Percentiles rank a stretch among this genome's conserved stretches.
Conservation (phyloP, 2,797 vertebrate genomes). For the Pogoniulus pusillus region DNA sequence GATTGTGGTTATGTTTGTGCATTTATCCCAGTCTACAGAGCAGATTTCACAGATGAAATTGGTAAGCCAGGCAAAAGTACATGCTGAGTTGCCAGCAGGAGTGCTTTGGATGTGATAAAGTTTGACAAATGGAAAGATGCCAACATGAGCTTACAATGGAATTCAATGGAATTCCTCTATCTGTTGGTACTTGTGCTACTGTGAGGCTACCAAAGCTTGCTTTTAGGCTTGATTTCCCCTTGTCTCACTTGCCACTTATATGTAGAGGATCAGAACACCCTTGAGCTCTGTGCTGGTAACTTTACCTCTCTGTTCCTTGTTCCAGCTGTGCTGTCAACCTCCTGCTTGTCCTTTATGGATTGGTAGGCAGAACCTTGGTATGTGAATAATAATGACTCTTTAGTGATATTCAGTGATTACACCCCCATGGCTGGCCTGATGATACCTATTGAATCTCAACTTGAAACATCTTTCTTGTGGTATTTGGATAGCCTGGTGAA, state of each 20-base stretch:
- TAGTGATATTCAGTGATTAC: background rate
- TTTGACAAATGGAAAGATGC: background rate
- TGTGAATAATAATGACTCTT: background rate
- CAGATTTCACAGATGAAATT: background rate
- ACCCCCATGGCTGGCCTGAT: background rate
- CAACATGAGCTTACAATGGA: background rate
- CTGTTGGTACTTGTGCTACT: background rate
- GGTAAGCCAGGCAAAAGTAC: background rate
- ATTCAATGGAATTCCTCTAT: background rate
- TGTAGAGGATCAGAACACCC: background rate
- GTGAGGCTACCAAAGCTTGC: background rate
- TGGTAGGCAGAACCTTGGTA: background rate
- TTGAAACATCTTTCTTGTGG: background rate
- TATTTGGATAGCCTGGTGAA: background rate
- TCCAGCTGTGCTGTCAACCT: background rate
- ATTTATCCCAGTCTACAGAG: background rate
- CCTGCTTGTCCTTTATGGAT: background rate
- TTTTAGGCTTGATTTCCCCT: background rate
- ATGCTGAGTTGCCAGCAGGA: rapidly evolving
- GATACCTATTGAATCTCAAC: background rate
- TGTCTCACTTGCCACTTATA: background rate
- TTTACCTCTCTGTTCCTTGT: background rate
- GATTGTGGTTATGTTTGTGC: background rate
- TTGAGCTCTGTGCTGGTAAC: background rate
- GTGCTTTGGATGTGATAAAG: background rate